phyloP scores from a whole-genome alignment of 2,113 vertebrate genomes.

The Arizona elegans region DNA sequence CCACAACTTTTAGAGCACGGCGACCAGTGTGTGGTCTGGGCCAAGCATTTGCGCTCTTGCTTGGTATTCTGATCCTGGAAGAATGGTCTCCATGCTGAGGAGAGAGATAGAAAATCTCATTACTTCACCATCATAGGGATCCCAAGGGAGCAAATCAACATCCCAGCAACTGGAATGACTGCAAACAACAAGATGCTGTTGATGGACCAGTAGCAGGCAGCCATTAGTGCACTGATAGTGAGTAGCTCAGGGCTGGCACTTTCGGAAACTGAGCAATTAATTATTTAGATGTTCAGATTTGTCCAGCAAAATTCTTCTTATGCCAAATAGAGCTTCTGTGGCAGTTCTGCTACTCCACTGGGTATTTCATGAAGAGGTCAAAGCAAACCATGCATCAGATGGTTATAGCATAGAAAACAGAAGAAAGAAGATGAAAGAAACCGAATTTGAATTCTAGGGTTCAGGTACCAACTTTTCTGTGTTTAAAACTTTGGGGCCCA shows the following conservation, averaged over 20 bases:
- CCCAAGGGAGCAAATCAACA: background rate
- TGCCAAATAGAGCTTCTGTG: too few species aligned
- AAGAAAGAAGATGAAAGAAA: background rate
- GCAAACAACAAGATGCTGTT: background rate
- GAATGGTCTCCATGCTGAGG: conserved; percentile 66
- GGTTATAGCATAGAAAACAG: background rate
- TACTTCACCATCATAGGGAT: background rate
- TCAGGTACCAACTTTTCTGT: background rate
- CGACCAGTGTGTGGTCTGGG: conserved; percentile 80
- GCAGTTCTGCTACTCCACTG: background rate
- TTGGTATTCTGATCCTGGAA: conserved; percentile 34
- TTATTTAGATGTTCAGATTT: background rate
- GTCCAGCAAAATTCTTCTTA: background rate
- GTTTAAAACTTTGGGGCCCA: background rate
- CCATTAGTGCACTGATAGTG: background rate
- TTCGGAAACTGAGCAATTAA: background rate
- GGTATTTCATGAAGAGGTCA: background rate
- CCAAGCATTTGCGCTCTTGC: conserved; percentile 52
- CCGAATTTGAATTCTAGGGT: fast-evolving
- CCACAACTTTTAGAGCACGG: conserved; percentile 79
- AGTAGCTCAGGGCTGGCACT: background rate
- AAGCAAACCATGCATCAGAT: background rate
- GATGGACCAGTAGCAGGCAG: background rate
- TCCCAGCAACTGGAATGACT: background rate
- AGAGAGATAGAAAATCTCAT: background rate